Conservation (phyloP, 1,140 invertebrate genomes). For the Brachystomella parvula region DNA sequence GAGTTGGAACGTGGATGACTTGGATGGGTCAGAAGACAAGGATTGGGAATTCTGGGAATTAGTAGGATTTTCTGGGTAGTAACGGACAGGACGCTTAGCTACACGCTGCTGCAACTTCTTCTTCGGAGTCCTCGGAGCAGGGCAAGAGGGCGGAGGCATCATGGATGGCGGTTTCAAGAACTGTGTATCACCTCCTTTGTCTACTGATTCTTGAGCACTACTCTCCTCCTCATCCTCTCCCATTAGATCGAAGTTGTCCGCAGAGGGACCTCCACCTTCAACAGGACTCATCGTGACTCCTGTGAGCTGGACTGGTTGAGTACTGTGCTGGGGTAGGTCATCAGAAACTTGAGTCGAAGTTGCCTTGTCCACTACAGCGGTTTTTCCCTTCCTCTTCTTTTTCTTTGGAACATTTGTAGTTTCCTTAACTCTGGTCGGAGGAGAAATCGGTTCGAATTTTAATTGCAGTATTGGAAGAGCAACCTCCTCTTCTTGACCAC, state of each 20-base stretch:
- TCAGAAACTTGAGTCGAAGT: too few relatives aligned
- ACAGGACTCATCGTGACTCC: too few relatives aligned
- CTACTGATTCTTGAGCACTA: neutral
- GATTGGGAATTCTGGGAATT: neutral
- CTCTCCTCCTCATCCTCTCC: too few relatives aligned
- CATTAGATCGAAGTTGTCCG: too few relatives aligned
- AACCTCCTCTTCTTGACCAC: too few relatives aligned
- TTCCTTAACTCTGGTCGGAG: too few relatives aligned
- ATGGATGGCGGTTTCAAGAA: neutral
- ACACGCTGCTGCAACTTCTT: neutral
- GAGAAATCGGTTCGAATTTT: too few relatives aligned
- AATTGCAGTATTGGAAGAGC: too few relatives aligned
- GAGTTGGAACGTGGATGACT: constrained; percentile 11
- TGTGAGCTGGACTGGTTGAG: too few relatives aligned
- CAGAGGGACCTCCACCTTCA: too few relatives aligned
- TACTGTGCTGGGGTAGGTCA: too few relatives aligned
- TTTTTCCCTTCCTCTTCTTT: neutral
- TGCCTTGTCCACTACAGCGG: neutral
- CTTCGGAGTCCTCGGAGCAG: constrained; percentile 1
- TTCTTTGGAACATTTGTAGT: neutral
- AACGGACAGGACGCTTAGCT: neutral
- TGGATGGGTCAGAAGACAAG: constrained; percentile 1
- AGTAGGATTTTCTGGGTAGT: too few relatives aligned
- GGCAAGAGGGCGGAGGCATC: constrained; percentile 12
- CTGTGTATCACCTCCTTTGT: neutral